Conservation (phyloP, 2,797 vertebrate species). For the Lagodon rhomboides region DNA sequence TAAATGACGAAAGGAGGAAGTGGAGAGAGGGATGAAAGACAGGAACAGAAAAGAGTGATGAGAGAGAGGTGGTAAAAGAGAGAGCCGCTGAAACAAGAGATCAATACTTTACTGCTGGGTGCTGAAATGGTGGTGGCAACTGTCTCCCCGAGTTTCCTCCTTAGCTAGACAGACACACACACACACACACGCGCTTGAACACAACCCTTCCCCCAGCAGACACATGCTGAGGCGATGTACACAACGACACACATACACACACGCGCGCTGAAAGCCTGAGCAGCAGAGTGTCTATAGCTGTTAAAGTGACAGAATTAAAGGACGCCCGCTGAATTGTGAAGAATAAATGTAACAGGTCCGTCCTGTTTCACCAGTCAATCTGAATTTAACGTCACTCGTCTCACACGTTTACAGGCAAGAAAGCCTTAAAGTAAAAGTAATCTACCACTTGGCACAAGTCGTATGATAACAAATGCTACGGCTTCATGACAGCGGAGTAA, state of each 20-base stretch:
- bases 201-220: slow-evolving; percentile 4
- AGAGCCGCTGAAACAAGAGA: slow-evolving; percentile 69
- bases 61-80: slow-evolving; percentile 51
- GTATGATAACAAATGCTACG: neutral
- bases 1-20: neutral
- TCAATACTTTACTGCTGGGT: slow-evolving; percentile 78
- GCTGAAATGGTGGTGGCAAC: slow-evolving; percentile 77
- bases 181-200: slow-evolving; percentile 25
- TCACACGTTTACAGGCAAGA: neutral
- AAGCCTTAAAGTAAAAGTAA: slow-evolving; percentile 6
- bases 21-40: slow-evolving; percentile 29
- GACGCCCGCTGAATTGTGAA: slow-evolving; percentile 42
- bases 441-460: neutral
- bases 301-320: slow-evolving; percentile 39
- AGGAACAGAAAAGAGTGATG: slow-evolving; percentile 46
- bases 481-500: neutral
- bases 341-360: slow-evolving; percentile 32
- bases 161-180: slow-evolving; percentile 40
- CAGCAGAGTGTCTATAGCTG: slow-evolving; percentile 36
- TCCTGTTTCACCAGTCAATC: slow-evolving; percentile 16
- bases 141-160: slow-evolving; percentile 77
- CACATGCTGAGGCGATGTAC: slow-evolving; percentile 14
- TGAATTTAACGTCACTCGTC: neutral
- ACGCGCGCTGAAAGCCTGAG: slow-evolving; percentile 15
- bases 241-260: slow-evolving; percentile 5